Evolutionary conservation across 2,113 vertebrate species (phyloP), one percentile per base, ranked within the genome.

Genomic region (Dromaius novaehollandiae): DNA sequence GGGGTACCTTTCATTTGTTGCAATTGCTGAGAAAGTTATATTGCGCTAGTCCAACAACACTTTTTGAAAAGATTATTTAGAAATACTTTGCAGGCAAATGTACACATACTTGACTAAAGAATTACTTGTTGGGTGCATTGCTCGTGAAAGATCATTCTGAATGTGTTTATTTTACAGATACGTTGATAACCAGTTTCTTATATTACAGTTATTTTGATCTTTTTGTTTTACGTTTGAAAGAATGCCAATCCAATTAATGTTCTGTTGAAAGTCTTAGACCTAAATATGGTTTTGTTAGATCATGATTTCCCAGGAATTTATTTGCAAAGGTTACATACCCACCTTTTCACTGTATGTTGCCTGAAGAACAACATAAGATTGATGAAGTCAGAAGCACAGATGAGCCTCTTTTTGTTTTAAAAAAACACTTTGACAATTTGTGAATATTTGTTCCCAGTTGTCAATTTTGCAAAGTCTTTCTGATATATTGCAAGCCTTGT

Each of bases 41-140:
- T 98, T 98, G 97, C 97, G 98, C 97, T 98, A 98, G 53, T 98
- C 92, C 97, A 92, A 96, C 85, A 95, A 95, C 71, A 97, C 75
- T 96, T 90, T 90, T 96, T 66, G 91, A 93, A 89, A 82, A 93
- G 74, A 87, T 44, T 94, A 88, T 94, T 97, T 94, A 97, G 86
- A 96, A 96, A 94, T 82, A 95, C 56, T 97, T 94, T 80, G 94
- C 74, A 71, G 77, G 79, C 50, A 94, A 51, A 90, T 91, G 69
- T 95, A 90, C 96, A 77, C 96, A 79, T 88, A 95, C 97, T 98
- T 96, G 58, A 96, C 80, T 93, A 97, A 97, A 96, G 85, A 84
- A 89, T 74, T 88, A 64, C 28, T 80, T 93, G 96, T 98, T 97
- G 88, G 94, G 78, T 84, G 90, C 94, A 93, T 91, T 95, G 97